phyloP scores from a whole-genome alignment of 2,113 vertebrate genomes.

The Nerophis ophidion region DNA sequence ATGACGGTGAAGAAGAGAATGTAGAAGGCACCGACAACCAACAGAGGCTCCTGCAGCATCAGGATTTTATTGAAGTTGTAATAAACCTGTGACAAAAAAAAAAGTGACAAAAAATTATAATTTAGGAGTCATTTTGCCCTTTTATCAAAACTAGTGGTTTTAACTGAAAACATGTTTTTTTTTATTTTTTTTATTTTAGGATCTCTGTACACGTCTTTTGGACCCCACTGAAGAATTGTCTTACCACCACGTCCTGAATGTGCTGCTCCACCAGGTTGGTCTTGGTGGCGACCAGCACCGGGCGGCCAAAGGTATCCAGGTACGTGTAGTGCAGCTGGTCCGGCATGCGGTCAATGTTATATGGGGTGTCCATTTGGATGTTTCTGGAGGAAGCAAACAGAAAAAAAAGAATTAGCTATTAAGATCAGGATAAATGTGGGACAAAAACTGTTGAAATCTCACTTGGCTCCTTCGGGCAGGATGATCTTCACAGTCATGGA shows the following conservation, averaged over 20 bases:
- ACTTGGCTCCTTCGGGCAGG: conserved; percentile 95
- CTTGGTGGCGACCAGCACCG: conserved; percentile 91
- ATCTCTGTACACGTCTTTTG: too few species aligned
- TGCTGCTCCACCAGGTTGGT: conserved; percentile 95
- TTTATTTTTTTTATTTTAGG: too few species aligned
- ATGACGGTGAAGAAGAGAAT: conserved; percentile 97
- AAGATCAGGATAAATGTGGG: not conserved
- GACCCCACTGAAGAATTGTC: conserved; percentile 15
- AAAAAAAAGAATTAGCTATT: conserved; percentile 5
- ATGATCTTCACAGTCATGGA: conserved; percentile 90
- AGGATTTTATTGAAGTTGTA: conserved; percentile 96
- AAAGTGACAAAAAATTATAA: too few species aligned
- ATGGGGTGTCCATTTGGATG: conserved; percentile 91
- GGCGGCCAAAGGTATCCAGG: conserved; percentile 93
- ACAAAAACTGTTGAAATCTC: conserved; percentile 43
- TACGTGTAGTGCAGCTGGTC: conserved; percentile 96
- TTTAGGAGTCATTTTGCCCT: not conserved
- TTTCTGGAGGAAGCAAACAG: conserved; percentile 67
- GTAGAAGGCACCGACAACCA: conserved; percentile 95
- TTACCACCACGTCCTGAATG: conserved; percentile 95
- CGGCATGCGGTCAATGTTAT: conserved; percentile 79
- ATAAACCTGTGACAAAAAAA: conserved; percentile 78
- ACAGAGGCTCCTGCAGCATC: conserved; percentile 95
- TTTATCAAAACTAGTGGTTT: not conserved
- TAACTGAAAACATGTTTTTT: too few species aligned